phyloP scores from a whole-genome alignment of 1,140 invertebrate species.

The Hylyphantes graminicola region DNA sequence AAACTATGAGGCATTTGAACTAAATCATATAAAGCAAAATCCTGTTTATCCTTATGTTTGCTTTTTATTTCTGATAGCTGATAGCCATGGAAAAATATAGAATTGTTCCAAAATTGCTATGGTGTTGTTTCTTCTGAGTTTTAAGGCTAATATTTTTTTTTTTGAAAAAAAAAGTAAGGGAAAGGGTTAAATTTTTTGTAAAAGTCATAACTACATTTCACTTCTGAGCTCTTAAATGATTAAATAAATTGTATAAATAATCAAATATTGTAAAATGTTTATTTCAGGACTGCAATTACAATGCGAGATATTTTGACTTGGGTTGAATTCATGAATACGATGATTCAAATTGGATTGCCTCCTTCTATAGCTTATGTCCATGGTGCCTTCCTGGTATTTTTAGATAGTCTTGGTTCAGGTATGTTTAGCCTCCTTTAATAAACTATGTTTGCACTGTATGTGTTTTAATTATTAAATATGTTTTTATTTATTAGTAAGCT shows the following conservation, averaged over 20 bases:
- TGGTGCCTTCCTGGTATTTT: conserved; percentile 88
- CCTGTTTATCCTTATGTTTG: no score
- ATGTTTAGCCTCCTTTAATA: conserved; percentile 3
- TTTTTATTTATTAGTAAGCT: not conserved
- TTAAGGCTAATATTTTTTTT: no score
- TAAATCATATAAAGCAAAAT: no score
- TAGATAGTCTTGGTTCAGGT: conserved; percentile 85
- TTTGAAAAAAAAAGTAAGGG: no score
- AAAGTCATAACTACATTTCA: no score
- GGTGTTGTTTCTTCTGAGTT: no score
- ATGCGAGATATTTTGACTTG: conserved; percentile 93
- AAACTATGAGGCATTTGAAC: no score
- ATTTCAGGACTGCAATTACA: conserved; percentile 75
- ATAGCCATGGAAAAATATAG: no score
- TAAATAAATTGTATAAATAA: not conserved
- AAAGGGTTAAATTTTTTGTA: no score
- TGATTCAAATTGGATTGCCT: conserved; percentile 32
- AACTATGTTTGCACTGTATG: not conserved
- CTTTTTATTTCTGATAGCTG: no score
- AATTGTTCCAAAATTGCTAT: no score
- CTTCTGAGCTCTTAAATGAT: no score
- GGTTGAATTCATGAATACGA: conserved; percentile 86
- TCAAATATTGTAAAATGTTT: not conserved
- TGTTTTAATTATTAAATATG: not conserved
- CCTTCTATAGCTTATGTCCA: conserved; percentile 81